Evolutionary conservation across 2,113 vertebrate genomes (phyloP).

Genomic region (Sturnus vulgaris): DNA sequence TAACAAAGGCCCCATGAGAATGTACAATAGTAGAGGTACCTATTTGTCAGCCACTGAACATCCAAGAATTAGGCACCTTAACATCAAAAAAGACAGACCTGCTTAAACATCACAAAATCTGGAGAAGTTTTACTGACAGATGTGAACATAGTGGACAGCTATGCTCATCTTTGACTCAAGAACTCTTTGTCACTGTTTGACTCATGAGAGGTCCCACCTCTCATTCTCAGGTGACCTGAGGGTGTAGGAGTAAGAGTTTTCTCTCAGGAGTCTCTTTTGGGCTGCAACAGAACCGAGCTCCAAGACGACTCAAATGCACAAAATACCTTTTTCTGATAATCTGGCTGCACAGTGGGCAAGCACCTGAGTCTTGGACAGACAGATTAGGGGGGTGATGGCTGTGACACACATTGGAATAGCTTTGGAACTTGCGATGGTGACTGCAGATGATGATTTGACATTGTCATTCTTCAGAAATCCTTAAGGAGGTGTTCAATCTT

Average conservation of each 20-base stretch:
- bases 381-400: not conserved
- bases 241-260: not conserved
- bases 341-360: not conserved
- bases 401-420: not conserved
- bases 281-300: not conserved
- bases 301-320: not conserved
- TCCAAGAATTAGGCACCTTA: not conserved
- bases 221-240: not conserved
- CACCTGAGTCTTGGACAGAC: not conserved
- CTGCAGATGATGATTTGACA: not conserved
- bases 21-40: not conserved
- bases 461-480: not conserved
- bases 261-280: not conserved
- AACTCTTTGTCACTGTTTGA: not conserved
- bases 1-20: not conserved
- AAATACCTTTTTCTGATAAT: not conserved
- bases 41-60: not conserved
- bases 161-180: not conserved
- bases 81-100: not conserved
- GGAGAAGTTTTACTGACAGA: not conserved
- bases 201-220: not conserved
- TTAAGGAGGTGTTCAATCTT: not conserved
- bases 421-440: not conserved
- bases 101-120: not conserved
- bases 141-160: not conserved